Evolutionary conservation across 2,888 invertebrate genomes (phyloP).

Genomic region (Electrophaes corylata): DNA sequence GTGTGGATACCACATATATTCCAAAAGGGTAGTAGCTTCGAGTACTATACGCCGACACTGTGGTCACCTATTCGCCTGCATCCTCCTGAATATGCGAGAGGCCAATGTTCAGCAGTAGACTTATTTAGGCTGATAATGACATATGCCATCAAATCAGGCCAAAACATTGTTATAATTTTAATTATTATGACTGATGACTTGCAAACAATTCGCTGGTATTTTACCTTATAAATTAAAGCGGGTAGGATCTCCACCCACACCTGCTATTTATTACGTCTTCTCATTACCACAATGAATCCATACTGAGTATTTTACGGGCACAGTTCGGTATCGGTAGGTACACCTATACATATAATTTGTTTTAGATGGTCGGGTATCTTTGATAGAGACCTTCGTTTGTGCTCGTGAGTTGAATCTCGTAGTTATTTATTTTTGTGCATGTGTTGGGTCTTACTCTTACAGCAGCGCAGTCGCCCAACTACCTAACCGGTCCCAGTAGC

Average conservation of each 20-base stretch:
- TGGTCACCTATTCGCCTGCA: too few relatives aligned
- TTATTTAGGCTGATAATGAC: too few relatives aligned
- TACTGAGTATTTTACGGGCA: constrained; percentile 34
- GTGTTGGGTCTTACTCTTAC: constrained; percentile 40
- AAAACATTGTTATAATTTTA: too few relatives aligned
- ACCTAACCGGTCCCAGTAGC: constrained; percentile 67
- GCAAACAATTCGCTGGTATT: too few relatives aligned
- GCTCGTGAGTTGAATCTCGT: constrained; percentile 25
- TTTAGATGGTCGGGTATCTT: constrained; percentile 25
- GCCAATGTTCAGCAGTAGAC: too few relatives aligned
- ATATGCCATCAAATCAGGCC: too few relatives aligned
- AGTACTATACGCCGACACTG: too few relatives aligned
- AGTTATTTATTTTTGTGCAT: constrained; percentile 47
- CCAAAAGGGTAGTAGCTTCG: too few relatives aligned
- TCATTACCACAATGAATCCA: constrained; percentile 43
- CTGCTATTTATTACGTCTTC: neutral
- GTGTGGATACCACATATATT: too few relatives aligned
- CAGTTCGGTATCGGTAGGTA: constrained; percentile 25
- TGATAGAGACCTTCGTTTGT: constrained; percentile 19
- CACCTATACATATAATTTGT: constrained; percentile 38
- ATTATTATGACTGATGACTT: too few relatives aligned
- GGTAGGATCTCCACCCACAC: neutral
- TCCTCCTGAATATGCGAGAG: too few relatives aligned
- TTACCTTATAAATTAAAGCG: too few relatives aligned
- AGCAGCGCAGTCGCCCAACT: constrained; percentile 47